Evolutionary conservation across 1,140 invertebrate species (phyloP), one percentile per base, ranked within the genome.

Genomic region (Nasonia vitripennis): DNA sequence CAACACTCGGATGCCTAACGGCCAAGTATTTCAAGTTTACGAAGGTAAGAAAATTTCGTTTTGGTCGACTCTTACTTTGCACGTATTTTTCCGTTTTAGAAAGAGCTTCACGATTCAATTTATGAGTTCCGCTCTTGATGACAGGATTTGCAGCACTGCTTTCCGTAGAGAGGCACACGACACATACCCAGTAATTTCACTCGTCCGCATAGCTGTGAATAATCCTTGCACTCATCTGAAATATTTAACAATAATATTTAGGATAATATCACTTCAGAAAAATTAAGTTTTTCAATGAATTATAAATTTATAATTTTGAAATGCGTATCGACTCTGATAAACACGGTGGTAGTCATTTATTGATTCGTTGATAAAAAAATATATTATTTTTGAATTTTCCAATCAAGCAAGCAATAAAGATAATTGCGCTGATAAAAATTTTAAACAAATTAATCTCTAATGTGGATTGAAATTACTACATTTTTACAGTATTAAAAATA

Each of bases 81-180:
- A 84, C 55, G 77, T 75, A 86, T 83, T 86, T 81, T 81, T 87
- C 17, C 34, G 34, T 45, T 85, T 87, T 73, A 34, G 34, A 84
- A 86, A 81, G 55, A 67, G 48, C 12, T 17, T 74, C 37, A 79
- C 55, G 9, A 7, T 37, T 71, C 10, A 2, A 73, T 75, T 27
- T 82, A 81, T 14, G 68, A 31, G 31, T 68, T 31, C 81, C 34
- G 71, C 2, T 45, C 68, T 83, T 91, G 89, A 81, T 86, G 91
- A 89, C 97, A 98, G 80, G 97, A 96, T 88, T 96, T 95, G 93
- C 97, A 98, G 91, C 97, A 98, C 90, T 97, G 97, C 88, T 96
- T 95, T 91, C 96, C 95, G 91, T 98, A 98, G 62, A 96, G 95
- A 88, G 95, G 95, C 83, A 97, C 94, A 79, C 95, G 95, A 92